phyloP scores from a whole-genome alignment of 2,888 invertebrate species.

The Sympetrum striolatum region DNA sequence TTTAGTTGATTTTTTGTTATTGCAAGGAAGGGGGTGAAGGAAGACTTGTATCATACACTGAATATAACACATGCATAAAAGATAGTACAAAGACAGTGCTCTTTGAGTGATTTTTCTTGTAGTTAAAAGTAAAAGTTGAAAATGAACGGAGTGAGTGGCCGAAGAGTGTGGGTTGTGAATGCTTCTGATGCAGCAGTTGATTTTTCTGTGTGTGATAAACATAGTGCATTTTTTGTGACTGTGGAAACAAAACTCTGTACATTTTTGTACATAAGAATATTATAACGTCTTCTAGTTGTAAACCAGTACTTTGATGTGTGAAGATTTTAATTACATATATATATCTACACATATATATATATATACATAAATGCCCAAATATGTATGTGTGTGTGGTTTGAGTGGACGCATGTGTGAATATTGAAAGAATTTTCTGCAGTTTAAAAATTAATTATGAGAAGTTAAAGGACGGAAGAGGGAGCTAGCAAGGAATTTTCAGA shows the following conservation, averaged over 20 bases:
- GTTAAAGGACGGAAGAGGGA: slow-evolving; percentile 19
- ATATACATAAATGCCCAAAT: slow-evolving; percentile 9
- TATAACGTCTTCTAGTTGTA: slow-evolving; percentile 31
- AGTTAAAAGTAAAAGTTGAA: neutral
- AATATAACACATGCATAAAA: slow-evolving; percentile 40
- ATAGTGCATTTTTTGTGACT: slow-evolving; percentile 37
- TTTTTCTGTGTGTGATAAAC: neutral
- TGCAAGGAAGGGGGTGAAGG: slow-evolving; percentile 31
- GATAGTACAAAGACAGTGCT: slow-evolving; percentile 40
- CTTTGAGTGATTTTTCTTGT: slow-evolving; percentile 41
- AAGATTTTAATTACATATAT: slow-evolving; percentile 38
- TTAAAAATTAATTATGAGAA: neutral
- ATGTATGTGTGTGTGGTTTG: neutral
- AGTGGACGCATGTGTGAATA: neutral
- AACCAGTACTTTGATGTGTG: slow-evolving; percentile 25
- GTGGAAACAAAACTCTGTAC: slow-evolving; percentile 5
- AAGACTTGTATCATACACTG: slow-evolving; percentile 43
- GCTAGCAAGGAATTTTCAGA: slow-evolving; percentile 20
- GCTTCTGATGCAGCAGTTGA: slow-evolving; percentile 19
- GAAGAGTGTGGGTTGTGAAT: slow-evolving; percentile 13
- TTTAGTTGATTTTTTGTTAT: slow-evolving; percentile 13
- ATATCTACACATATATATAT: slow-evolving; percentile 22
- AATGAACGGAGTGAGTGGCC: neutral
- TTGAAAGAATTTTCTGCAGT: slow-evolving; percentile 27
- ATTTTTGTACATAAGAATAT: slow-evolving; percentile 43